Percentiles rank a stretch among this genome's conserved stretches.
These are phyloP conservation scores for Oryctes rhinoceros DNA, from an alignment of 1,140 invertebrate species.

Conservation along the genomic window DNA sequence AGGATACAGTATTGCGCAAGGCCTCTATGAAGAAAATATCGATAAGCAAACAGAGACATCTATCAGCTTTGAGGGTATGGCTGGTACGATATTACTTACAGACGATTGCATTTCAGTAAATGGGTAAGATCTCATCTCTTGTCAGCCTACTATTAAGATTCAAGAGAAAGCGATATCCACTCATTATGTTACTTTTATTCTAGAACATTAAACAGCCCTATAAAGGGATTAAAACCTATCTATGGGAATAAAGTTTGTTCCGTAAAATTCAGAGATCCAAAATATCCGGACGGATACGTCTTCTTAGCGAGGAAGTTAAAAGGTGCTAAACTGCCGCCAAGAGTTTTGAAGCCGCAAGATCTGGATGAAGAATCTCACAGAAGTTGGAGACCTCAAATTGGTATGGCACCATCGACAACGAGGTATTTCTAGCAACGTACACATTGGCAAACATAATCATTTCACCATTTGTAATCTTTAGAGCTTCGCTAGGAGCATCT, in stretches of 20 bases:
- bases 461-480: slow-evolving; percentile 50
- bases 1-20: slow-evolving; percentile 74
- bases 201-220: slow-evolving; percentile 74
- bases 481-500: slow-evolving; percentile 69
- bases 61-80: slow-evolving; percentile 74
- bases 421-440: slow-evolving; percentile 45
- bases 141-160: no score
- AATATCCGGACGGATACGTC: slow-evolving; percentile 77
- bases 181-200: slow-evolving; percentile 23
- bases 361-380: slow-evolving; percentile 73
- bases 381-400: slow-evolving; percentile 77
- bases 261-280: slow-evolving; percentile 82
- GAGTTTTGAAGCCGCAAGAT: slow-evolving; percentile 83
- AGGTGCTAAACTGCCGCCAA: slow-evolving; percentile 74
- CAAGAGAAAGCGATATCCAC: no score
- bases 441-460: slow-evolving; percentile 4
- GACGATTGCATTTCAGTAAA: slow-evolving; percentile 72
- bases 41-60: slow-evolving; percentile 64
- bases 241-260: slow-evolving; percentile 70
- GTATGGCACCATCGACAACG: slow-evolving; percentile 61
- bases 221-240: slow-evolving; percentile 70
- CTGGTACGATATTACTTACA: slow-evolving; percentile 76
- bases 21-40: slow-evolving; percentile 70
- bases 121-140: slow-evolving; percentile 64
- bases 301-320: slow-evolving; percentile 80